Base-by-base conservation (phyloP, 2,888 invertebrate genomes). In the Dromius quadrimaculatus region DNA sequence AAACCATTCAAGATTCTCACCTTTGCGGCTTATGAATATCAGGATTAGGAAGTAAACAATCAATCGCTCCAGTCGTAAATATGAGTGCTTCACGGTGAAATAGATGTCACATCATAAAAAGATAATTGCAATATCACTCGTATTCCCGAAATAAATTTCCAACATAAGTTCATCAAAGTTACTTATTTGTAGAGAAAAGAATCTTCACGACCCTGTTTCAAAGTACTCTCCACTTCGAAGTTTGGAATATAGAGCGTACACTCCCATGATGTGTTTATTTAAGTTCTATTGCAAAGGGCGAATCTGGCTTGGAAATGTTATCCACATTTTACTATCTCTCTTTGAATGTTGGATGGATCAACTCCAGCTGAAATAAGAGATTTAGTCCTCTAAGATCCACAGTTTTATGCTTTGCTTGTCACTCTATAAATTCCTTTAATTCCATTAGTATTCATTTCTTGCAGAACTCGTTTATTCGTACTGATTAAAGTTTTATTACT, bases 301-400 rank as follows among this genome's bases (percentile, higher is more conserved):
- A 65, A 64, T 32, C 41, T 28, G 45, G 45, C 63, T n/a, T 2
- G 15, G 66, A 36, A 54, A 66, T 66, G 66, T 54, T 38, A 19
- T 63, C 45, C 45, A 54, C 43, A 68, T 45, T 68, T 68, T 68
- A 68, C 59, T 68, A 68, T 43, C 59, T 68, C 59, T 43, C 59
- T 59, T 59, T 34, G 19, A 20, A 17, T 17, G 36, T 59, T 32
- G 8, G 20, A 22, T 22, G 47, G 47, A 47, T 47, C 47, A 47
- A 47, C 47, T 19, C 20, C 9, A 47, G 20, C 47, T 47, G 47
- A 47, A 17, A 47, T n/a, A 4, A 9, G 47, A 8, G 47, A 19
- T 17, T 47, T 20, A 9, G 19, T 20, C 20, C 22, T 17, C 47
- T 3, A 11, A 19, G 19, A 47, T 47, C 20, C 20, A 32, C 57